Base-by-base conservation (phyloP, 2,888 invertebrate genomes). In the Cheilosia variabilis region DNA sequence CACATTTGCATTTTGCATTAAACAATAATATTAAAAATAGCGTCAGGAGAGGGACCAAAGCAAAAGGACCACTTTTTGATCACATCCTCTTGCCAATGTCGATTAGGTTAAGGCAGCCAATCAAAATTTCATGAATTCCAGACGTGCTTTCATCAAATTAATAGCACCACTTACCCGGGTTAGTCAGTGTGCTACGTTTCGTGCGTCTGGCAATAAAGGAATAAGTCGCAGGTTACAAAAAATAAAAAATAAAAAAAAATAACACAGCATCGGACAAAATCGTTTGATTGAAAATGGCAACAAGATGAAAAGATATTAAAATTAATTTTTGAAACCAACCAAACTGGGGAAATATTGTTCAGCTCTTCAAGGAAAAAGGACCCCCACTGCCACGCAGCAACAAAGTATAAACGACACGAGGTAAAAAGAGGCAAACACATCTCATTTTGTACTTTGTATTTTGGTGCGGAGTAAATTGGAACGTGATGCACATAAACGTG, bases 401-500 rank as follows among this genome's bases (percentile, higher is more conserved):
- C 77, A 62, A 62, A 52, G 34, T 37, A n/a, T 31, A 27, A 27
- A 34, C 4, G 22, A 45, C 13, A 57, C 9, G 34, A 37, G 47
- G 17, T 47, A 22, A 10, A 45, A 57, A 72, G 60, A 13, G 52
- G 15, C 10, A 52, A 65, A 84, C 71, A 66, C 72, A 81, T 81
- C 76, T 76, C 72, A 81, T 76, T 81, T 81, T 72, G 68, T 77
- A 80, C 71, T 65, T 72, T 66, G 52, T 81, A 80, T 81, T 66
- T 68, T 66, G 66, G 45, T 68, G 47, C 45, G 60, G 47, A 81
- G 86, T 68, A 86, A 86, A 86, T 86, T 86, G 76, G 80, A 71
- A 86, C 86, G 86, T 86, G 81, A 66, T 77, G 86, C 86, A 72
- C 81, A 81, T 86, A 86, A 81, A 86, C 86, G 86, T 86, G 86